phyloP scores from a whole-genome alignment of 2,113 vertebrate species.

The Bos javanicus region DNA sequence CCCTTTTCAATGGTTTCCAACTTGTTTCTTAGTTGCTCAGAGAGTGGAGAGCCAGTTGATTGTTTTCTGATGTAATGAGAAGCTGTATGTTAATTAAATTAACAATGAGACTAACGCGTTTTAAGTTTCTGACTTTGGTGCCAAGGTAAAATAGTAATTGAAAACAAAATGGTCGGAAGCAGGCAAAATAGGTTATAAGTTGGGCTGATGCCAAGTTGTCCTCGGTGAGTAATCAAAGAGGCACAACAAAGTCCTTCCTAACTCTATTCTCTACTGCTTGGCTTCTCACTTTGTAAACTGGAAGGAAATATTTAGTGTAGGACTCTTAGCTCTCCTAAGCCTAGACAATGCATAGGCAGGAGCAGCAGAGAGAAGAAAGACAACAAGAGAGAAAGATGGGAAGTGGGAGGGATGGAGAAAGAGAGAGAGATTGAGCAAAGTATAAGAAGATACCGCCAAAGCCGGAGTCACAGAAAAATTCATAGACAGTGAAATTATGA shows the following conservation, averaged over 20 bases:
- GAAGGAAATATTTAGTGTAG: background rate
- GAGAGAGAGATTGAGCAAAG: background rate
- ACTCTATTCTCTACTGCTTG: background rate
- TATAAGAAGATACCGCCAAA: background rate
- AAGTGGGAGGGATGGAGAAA: background rate
- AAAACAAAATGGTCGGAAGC: background rate
- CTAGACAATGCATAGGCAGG: background rate
- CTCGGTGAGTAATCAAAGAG: background rate
- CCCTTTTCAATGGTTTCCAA: background rate
- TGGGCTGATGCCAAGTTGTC: background rate
- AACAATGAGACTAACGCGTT: background rate
- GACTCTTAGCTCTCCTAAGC: background rate
- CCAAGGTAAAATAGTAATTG: conserved; percentile 12
- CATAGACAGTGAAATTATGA: background rate
- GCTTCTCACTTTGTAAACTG: background rate
- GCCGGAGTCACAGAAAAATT: background rate
- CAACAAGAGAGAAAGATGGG: background rate
- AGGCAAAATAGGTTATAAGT: background rate
- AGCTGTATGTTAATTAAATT: conserved; percentile 46
- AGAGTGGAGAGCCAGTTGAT: background rate
- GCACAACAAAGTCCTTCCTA: background rate
- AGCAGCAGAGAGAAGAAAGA: background rate
- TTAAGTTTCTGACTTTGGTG: conserved; percentile 25
- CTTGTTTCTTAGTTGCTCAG: background rate
- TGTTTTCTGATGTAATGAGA: conserved; percentile 19